These are phyloP conservation scores for Euwallacea fornicatus DNA, from an alignment of 1,140 invertebrate species.

Conservation along the genomic window DNA sequence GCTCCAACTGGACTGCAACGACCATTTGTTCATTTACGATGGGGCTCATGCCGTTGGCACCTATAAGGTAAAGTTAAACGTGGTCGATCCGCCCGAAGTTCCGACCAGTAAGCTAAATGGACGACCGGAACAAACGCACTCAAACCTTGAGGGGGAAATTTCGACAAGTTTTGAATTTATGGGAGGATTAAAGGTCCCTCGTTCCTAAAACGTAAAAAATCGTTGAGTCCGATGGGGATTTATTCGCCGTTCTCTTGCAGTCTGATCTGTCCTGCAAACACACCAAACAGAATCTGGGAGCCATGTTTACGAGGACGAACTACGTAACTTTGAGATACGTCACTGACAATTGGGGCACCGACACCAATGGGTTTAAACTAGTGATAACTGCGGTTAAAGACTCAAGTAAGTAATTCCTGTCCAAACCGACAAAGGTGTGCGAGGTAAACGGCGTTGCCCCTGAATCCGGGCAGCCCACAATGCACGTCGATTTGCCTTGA, in stretches of 20 bases:
- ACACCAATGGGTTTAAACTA: constrained; percentile 87
- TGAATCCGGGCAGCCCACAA: too few species aligned
- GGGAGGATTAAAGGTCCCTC: too few species aligned
- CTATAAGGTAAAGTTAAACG: constrained; percentile 72
- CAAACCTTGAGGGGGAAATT: neutral
- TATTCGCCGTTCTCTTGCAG: constrained; percentile 56
- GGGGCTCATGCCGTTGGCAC: constrained; percentile 84
- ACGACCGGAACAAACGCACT: neutral
- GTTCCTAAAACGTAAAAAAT: too few species aligned
- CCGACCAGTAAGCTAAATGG: too few species aligned
- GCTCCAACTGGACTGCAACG: constrained; percentile 85
- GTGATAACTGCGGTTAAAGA: constrained; percentile 93
- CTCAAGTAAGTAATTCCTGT: constrained; percentile 68
- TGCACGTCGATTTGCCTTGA: too few species aligned
- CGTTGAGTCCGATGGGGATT: too few species aligned
- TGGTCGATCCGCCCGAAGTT: too few species aligned
- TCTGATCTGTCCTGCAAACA: constrained; percentile 88
- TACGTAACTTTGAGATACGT: constrained; percentile 92
- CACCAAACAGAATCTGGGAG: constrained; percentile 81
- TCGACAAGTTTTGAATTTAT: too few species aligned
- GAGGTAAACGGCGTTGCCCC: too few species aligned
- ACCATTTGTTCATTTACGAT: constrained; percentile 90
- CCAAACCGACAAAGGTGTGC: neutral
- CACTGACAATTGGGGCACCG: constrained; percentile 88
- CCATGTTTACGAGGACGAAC: constrained; percentile 87